Evolutionary conservation across 2,113 vertebrate genomes (phyloP), one percentile per base, ranked within the genome.

Genomic region (Cynopterus brachyotis): DNA sequence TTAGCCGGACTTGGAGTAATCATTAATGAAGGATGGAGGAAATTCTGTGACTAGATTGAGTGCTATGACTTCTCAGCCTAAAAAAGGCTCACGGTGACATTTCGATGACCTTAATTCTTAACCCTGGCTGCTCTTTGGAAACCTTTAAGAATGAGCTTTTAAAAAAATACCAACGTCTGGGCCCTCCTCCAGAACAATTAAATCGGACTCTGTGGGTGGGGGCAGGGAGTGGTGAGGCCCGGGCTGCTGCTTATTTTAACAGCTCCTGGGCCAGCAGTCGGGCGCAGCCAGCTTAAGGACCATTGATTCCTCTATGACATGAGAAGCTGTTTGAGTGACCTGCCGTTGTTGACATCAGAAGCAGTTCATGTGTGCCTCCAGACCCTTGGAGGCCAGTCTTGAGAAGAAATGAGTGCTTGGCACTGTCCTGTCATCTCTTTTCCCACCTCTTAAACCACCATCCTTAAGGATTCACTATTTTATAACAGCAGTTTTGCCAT

Each of bases 291-390:
- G 24, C 32, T 12, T 7, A n/a, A 17, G 42, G 30, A 50, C 28
- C 42, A 2, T 19, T 28, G 55, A 2, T 19, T 32, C 47, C 76
- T 75, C 40, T 90, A 30, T 70, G 92, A 94, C 92, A 62, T 0
- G 60, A 86, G 82, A 82, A 79, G 35, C 57, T 11, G 0, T 57
- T 37, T 57, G 83, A 67, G 47, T 76, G 83, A 78, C 79, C 53
- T 80, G 83, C 72, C 91, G 40, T 87, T 93, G 94, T 64, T 92
- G 94, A 95, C 86, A 87, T 96, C 93, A 96, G 53, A 84, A 53
- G 47, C 17, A 30, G n/a, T 6, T 82, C 17, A 5, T 17, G 20
- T 86, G 89, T 22, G 35, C 66, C 60, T 30, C 67, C 35, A 24
- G 42, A 80, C 13, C 30, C 28, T 62, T 2, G 9, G 59, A 50